Conservation (phyloP, 2,888 invertebrate species). For the Petrolisthes cinctipes region DNA sequence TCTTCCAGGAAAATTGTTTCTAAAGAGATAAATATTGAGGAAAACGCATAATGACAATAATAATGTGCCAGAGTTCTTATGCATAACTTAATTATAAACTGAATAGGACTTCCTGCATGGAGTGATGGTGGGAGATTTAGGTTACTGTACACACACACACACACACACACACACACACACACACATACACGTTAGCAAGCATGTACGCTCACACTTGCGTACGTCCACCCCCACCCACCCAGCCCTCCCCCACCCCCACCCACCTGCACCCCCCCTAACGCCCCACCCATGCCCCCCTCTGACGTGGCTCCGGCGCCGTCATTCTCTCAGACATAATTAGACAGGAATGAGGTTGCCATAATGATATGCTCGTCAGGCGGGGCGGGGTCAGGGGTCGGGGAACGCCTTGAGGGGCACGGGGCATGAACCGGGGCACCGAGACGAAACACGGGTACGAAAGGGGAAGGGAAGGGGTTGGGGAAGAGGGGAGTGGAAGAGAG, state of each 20-base stretch:
- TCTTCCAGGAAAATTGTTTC: too few relatives aligned
- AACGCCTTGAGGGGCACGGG: conserved; percentile 21
- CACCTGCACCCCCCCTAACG: neutral
- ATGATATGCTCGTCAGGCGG: conserved; percentile 45
- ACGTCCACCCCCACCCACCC: neutral
- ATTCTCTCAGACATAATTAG: conserved; percentile 37
- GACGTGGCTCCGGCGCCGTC: neutral
- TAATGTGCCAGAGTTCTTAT: too few relatives aligned
- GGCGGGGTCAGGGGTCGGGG: conserved; percentile 39
- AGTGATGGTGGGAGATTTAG: neutral
- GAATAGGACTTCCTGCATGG: neutral
- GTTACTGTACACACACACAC: neutral
- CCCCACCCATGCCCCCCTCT: neutral
- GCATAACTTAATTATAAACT: neutral
- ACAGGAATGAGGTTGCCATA: conserved; percentile 41
- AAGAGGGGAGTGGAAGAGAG: neutral
- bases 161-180: conserved; percentile 1
- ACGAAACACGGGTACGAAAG: neutral
- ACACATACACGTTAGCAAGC: neutral
- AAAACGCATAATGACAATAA: too few relatives aligned
- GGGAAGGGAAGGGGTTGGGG: neutral
- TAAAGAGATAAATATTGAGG: too few relatives aligned
- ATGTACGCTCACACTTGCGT: neutral
- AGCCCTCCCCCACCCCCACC: neutral
- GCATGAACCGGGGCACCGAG: neutral